Conservation (phyloP, 2,797 vertebrate species). For the Gambusia yucatana region DNA sequence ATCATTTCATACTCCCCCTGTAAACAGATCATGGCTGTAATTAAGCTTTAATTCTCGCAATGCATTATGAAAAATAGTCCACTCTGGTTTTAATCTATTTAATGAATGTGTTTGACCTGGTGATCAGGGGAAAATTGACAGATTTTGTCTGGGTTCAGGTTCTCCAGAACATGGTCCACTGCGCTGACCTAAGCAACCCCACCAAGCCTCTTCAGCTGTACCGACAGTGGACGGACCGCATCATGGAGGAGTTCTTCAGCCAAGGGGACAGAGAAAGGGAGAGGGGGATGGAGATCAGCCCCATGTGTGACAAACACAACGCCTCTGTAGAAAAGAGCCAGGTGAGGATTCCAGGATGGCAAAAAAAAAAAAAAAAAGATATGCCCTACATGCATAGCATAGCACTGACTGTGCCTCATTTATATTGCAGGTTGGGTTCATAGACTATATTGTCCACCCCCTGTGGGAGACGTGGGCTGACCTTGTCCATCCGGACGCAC, state of each 20-base stretch:
- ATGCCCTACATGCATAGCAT: not conserved
- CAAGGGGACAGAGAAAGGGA: conserved; percentile 96
- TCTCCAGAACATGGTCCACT: conserved; percentile 99
- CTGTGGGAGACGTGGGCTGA: conserved; percentile 99
- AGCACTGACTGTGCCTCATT: not conserved
- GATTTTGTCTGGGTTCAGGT: conserved; percentile 79
- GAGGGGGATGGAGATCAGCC: conserved; percentile 98
- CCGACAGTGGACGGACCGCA: conserved; percentile 96
- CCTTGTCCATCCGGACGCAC: conserved; percentile 96
- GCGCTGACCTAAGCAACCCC: conserved; percentile 97
- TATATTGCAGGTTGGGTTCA: conserved; percentile 91
- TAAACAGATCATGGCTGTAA: not conserved
- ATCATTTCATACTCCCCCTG: not conserved
- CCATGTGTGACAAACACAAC: conserved; percentile 99
- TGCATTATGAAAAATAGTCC: not conserved
- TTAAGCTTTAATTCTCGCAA: not conserved
- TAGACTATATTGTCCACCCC: conserved; percentile 98
- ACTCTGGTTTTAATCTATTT: not conserved
- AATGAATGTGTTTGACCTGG: not conserved
- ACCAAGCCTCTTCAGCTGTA: conserved; percentile 97
- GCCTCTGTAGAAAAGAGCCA: conserved; percentile 98
- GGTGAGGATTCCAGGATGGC: conserved; percentile 73
- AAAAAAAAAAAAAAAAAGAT: not conserved
- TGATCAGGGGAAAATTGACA: not conserved
- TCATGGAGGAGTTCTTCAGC: conserved; percentile 99